Base-by-base conservation (phyloP, 2,113 vertebrate species). In the Vidua macroura region DNA sequence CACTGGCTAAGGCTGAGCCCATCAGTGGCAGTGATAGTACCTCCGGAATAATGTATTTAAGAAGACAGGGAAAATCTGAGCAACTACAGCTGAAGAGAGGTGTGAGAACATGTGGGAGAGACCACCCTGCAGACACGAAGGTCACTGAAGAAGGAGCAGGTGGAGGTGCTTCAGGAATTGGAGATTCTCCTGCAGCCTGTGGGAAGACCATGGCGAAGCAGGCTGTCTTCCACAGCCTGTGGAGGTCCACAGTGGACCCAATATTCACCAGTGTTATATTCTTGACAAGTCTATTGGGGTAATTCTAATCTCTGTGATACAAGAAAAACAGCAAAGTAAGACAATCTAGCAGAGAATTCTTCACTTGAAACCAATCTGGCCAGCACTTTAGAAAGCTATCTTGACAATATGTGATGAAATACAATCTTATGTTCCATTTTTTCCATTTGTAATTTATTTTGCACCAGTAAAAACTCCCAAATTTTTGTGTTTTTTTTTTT, bases 21-120 rank as follows among this genome's bases (percentile, higher is more conserved):
- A 19, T n/a, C 63, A n/a, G 33, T 7, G 43, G 5, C 43, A 31
- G 43, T 10, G 10, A 25, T 1, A 44, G 27, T 9, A 9, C 11
- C 16, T 51, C 35, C 51, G 20, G 17, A 11, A n/a, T 3, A 23
- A 35, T 3, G 0, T 5, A 3, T 23, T 37, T 49, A 16, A 16
- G 48, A 76, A 46, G 28, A n/a, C 3, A 2, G 6, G 10, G 18
- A 5, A 80, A 66, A 58, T 51, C 14, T 73, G 11, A 44, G 10
- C 30, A 49, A 4, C 14, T 28, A 2, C 9, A 63, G 35, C 22
- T 27, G 46, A 37, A 66, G 39, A 66, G 15, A 41, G 18, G 21
- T 15, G 4, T 46, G 19, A 52, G 27, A 44, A 51, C 4, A 1
- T 2, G 11, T 43, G 35, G 43, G 31, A 25, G 19, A 30, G 24